These are phyloP conservation scores for Endotricha flammealis DNA, from an alignment of 2,888 invertebrate species.

Conservation along the genomic window DNA sequence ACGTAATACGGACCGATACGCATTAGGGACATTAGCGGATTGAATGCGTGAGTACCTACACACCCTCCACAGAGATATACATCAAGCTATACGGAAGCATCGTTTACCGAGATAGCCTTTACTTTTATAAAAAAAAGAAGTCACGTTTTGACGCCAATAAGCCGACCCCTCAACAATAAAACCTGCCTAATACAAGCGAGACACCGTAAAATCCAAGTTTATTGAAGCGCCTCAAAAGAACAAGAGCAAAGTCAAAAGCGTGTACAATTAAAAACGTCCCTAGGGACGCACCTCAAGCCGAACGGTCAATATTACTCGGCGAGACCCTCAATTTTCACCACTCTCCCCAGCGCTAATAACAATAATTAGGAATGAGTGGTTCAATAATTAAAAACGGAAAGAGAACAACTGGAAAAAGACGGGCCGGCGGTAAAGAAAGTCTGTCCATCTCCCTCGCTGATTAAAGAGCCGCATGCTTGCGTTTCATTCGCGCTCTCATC, in stretches of 20 bases:
- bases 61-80: slow-evolving; percentile 12
- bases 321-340: slow-evolving; percentile 77
- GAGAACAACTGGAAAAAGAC: slow-evolving; percentile 71
- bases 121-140: slow-evolving; percentile 21
- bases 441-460: slow-evolving; percentile 35
- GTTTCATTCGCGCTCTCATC: slow-evolving; percentile 42
- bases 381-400: slow-evolving; percentile 80
- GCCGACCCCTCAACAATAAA: slow-evolving; percentile 44
- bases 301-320: slow-evolving; percentile 73
- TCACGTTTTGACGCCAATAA: slow-evolving; percentile 23
- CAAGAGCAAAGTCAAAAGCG: slow-evolving; percentile 72
- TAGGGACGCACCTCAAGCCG: slow-evolving; percentile 56
- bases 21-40: slow-evolving; percentile 70
- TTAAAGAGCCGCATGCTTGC: slow-evolving; percentile 27
- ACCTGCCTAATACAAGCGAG: slow-evolving; percentile 52
- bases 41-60: slow-evolving; percentile 38
- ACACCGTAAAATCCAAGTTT: slow-evolving; percentile 68
- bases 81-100: slow-evolving; percentile 6
- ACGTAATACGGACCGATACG: slow-evolving; percentile 61
- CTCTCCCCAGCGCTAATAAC: slow-evolving; percentile 76
- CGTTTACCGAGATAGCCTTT: slow-evolving; percentile 6
- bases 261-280: slow-evolving; percentile 74
- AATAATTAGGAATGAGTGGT: slow-evolving; percentile 80
- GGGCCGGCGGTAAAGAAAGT: slow-evolving; percentile 44
- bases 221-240: slow-evolving; percentile 71